These are phyloP conservation scores for Sarcophaga bullata DNA, from an alignment of 1,140 invertebrate genomes.

Conservation along the genomic window DNA sequence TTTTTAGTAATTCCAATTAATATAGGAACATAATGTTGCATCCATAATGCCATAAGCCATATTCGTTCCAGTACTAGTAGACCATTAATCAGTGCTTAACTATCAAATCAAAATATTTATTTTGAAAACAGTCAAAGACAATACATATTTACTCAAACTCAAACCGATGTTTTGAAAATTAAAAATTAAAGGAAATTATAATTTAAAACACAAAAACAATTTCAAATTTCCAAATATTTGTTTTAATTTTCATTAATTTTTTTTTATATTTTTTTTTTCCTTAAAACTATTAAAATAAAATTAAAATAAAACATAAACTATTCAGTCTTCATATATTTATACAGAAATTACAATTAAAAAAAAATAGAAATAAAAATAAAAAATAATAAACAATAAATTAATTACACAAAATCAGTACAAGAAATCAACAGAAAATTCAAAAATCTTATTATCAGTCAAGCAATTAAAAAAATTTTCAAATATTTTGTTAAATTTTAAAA, in stretches of 20 bases:
- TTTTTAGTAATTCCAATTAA: too few species aligned
- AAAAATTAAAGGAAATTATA: too few species aligned
- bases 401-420: constrained; percentile 10
- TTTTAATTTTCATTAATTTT: constrained; percentile 11
- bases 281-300: constrained; percentile 16
- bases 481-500: too few species aligned
- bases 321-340: constrained; percentile 31
- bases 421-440: neutral
- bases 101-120: too few species aligned
- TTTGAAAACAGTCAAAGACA: too few species aligned
- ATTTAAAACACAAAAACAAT: constrained; percentile 14
- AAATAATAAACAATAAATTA: constrained; percentile 5
- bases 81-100: too few species aligned
- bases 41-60: too few species aligned
- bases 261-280: constrained; percentile 22
- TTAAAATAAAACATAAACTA: constrained; percentile 24
- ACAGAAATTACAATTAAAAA: neutral
- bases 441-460: neutral
- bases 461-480: too few species aligned
- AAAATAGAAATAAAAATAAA: neutral
- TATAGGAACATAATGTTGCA: too few species aligned
- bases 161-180: too few species aligned
- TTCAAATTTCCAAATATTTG: constrained; percentile 16
- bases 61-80: too few species aligned
- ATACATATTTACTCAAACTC: too few species aligned